These are phyloP conservation scores for Alitta virens DNA, from an alignment of 2,888 invertebrate species.

Conservation along the genomic window DNA sequence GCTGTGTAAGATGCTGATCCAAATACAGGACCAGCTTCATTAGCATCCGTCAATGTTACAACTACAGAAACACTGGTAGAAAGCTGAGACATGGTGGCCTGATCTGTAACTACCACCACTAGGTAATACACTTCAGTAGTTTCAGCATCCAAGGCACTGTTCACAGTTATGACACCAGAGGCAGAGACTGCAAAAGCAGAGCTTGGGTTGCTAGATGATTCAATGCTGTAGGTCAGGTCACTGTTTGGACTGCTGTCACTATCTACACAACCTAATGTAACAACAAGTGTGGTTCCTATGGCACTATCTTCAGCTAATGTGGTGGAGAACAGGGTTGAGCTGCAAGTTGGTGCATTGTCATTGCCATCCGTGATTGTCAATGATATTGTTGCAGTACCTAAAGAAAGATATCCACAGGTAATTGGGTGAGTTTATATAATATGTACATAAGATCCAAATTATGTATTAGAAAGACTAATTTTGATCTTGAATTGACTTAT, in stretches of 20 bases:
- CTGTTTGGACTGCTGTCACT: background rate
- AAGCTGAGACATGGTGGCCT: background rate
- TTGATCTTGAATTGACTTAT: too few species aligned
- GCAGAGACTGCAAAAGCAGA: background rate
- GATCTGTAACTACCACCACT: background rate
- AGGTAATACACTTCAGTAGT: background rate
- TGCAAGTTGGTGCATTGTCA: conserved; percentile 1
- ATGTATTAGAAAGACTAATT: too few species aligned
- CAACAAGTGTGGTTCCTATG: background rate
- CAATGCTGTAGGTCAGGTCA: background rate
- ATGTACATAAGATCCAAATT: too few species aligned
- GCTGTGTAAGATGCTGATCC: background rate
- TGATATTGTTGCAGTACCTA: background rate
- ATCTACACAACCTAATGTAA: background rate
- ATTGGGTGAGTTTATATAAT: too few species aligned
- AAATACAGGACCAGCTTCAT: background rate
- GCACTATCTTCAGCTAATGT: background rate
- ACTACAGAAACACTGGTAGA: background rate
- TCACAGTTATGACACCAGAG: background rate
- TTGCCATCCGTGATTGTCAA: conserved; percentile 4
- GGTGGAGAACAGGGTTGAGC: background rate
- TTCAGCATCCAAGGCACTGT: background rate
- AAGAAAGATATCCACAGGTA: too few species aligned
- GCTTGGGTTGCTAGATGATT: too few species aligned
- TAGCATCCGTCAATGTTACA: background rate